Evolutionary conservation across 2,113 vertebrate genomes (phyloP).

Genomic region (Fregetta grallaria): DNA sequence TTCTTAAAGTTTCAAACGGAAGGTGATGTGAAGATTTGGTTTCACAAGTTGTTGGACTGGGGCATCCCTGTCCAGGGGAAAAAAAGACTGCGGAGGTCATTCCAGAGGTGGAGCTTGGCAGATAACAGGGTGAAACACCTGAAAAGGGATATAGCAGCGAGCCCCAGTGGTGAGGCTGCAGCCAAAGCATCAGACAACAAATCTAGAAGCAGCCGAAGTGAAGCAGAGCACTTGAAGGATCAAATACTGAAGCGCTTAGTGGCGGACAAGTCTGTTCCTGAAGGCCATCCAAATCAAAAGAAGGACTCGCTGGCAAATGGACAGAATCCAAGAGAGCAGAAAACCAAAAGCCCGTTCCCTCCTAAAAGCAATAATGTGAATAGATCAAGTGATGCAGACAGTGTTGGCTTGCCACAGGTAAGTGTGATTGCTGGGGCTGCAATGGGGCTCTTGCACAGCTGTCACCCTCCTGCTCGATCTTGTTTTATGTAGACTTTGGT

Average conservation of each 20-base stretch:
- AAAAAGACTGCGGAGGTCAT: not conserved
- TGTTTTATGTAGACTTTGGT: not conserved
- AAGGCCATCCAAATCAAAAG: not conserved
- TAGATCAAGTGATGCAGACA: not conserved
- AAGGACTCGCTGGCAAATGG: not conserved
- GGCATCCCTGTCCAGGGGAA: not conserved
- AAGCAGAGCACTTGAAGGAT: not conserved
- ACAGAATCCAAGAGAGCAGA: not conserved
- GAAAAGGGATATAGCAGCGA: not conserved
- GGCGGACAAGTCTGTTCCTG: not conserved
- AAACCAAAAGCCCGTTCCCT: not conserved
- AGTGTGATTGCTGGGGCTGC: not conserved
- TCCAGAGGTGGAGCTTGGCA: not conserved
- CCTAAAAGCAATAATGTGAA: not conserved
- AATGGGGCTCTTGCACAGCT: not conserved
- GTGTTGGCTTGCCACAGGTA: constrained; percentile 50
- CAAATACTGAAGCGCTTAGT: not conserved
- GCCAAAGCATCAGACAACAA: not conserved
- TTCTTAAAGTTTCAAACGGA: not conserved
- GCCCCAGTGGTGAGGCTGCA: not conserved
- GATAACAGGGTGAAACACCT: not conserved
- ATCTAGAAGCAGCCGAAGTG: not conserved
- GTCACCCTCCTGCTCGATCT: not conserved
- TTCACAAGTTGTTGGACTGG: constrained; percentile 42
- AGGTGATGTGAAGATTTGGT: not conserved